Conservation (phyloP, 2,113 vertebrate genomes). For the Pelusios castaneus region DNA sequence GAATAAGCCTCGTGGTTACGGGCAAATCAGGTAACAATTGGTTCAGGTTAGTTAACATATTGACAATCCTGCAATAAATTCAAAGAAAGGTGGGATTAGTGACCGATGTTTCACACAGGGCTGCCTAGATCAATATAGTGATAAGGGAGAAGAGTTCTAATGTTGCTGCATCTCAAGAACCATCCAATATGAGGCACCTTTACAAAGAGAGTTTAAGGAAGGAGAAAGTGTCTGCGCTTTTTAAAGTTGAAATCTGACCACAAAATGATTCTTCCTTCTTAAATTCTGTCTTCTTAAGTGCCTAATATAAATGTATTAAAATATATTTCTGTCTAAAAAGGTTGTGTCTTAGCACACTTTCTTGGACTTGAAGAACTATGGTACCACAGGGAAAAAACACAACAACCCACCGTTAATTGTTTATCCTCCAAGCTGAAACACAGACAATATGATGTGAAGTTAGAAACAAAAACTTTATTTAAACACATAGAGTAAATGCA, state of each 20-base stretch:
- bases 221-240: neutral
- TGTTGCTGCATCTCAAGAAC: neutral
- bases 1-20: too few species aligned
- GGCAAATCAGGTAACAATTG: neutral
- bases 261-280: neutral
- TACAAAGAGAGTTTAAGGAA: neutral
- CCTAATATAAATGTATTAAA: neutral
- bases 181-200: neutral
- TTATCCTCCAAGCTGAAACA: neutral
- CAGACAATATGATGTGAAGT: neutral
- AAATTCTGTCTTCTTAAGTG: neutral
- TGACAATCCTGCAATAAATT: neutral
- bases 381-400: neutral
- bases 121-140: neutral
- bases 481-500: neutral
- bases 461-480: neutral
- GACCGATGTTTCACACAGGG: neutral
- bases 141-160: neutral
- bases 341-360: slow-evolving; percentile 3
- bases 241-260: neutral
- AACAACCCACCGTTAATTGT: neutral
- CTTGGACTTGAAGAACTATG: neutral
- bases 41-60: neutral
- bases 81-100: neutral
- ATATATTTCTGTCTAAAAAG: neutral